Base-by-base conservation (phyloP, 2,113 vertebrate genomes). In the Chauna torquata region DNA sequence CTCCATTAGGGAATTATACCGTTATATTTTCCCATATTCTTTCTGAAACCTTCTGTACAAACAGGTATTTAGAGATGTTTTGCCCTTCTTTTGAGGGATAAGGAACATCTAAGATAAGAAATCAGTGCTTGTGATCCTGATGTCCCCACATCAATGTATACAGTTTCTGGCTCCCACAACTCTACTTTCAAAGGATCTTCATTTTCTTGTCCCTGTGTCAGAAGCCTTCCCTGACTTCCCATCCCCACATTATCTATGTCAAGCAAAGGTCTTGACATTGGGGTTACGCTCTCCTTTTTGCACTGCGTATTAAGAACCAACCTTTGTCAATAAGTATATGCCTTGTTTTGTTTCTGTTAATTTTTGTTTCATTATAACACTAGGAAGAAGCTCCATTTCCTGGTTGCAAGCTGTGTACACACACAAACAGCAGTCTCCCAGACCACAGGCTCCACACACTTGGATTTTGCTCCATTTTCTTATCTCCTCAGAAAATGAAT, bases 271-370 rank as follows among this genome's bases (percentile, higher is more conserved):
- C 34, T 87, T 79, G 57, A 30, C 38, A 12, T 27, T 24, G 44
- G 8, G 62, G 44, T 44, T 62, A 17, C 0, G 0, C 6, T 50
- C 17, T 68, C 19, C 9, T 38, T 22, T 0, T 0, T 24, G 20
- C 20, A 6, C 24, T 32, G 9, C 19, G 7, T 42, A 47, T 54
- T 40, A 71, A 54, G 2, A 12, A 69, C 23, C 28, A 68, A 20
- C 19, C 19, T 69, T 62, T 69, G 11, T 25, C 36, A 62, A 42
- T 15, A 82, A 66, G 42, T 14, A 27, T 2, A 6, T 11, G 20
- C 1, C 42, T 45, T 22, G 4, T 59, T 82, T 82, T 18, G 32
- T 54, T 36, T 3, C 0, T 22, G 20, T n/a, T 69, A 28, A 30
- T 74, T 52, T 78, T 76, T 62, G 40, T 45, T 69, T 59, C 74